Evolutionary conservation across 2,888 invertebrate genomes (phyloP).

Genomic region (Amblyjoppa fuscipennis): DNA sequence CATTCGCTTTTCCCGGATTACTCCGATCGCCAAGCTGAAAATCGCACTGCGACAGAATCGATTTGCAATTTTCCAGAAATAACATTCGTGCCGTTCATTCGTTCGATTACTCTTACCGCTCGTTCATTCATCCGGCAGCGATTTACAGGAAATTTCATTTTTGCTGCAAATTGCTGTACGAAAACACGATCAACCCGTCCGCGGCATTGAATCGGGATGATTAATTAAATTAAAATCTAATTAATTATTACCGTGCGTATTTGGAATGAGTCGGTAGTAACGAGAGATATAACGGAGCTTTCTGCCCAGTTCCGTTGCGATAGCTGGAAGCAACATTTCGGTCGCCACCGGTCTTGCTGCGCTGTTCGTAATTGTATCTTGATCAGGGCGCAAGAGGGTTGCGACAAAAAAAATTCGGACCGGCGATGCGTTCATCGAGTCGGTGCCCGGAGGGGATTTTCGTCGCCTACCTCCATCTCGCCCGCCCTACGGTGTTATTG

Average conservation of each 20-base stretch:
- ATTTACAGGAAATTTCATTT: neutral
- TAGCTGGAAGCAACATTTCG: neutral
- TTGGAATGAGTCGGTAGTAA: neutral
- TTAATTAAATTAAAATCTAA: constrained; percentile 10
- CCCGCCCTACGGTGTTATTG: constrained; percentile 12
- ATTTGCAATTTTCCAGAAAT: neutral
- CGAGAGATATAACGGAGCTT: neutral
- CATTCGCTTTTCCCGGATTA: neutral
- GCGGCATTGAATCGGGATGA: neutral
- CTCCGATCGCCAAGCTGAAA: neutral
- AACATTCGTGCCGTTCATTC: neutral
- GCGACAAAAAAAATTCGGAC: neutral
- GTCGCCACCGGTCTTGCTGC: neutral
- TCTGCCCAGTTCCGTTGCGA: neutral
- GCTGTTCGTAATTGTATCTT: neutral
- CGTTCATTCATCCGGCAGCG: neutral
- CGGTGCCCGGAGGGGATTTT: constrained; percentile 1
- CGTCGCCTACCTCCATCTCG: neutral
- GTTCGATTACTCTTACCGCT: neutral
- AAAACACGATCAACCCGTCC: neutral
- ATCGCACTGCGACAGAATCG: neutral
- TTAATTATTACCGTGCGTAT: constrained; percentile 2
- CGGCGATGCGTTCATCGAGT: neutral
- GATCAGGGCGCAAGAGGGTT: neutral
- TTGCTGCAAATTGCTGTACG: neutral